These are phyloP conservation scores for Pseudococcus viburni DNA, from an alignment of 2,888 invertebrate genomes.

Conservation along the genomic window DNA sequence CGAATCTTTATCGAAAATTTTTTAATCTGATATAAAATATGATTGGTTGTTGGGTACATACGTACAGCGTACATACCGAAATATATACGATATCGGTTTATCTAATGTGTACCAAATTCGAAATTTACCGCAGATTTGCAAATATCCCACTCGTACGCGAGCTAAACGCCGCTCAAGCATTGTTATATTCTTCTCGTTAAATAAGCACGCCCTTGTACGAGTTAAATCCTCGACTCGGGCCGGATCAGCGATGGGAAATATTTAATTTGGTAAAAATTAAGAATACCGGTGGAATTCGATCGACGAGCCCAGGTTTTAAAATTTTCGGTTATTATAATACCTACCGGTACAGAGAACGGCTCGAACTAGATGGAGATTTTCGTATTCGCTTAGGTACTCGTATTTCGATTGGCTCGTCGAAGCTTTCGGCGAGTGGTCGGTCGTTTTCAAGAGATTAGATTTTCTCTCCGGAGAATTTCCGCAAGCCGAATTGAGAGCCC, in stretches of 20 bases:
- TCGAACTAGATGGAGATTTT: neutral
- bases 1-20: conserved; percentile 13
- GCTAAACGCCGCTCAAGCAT: neutral
- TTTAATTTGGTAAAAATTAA: conserved; percentile 9
- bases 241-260: neutral
- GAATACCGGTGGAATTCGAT: neutral
- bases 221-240: neutral
- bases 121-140: neutral
- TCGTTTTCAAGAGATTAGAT: conserved; percentile 28
- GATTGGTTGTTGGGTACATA: neutral
- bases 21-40: neutral
- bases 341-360: neutral
- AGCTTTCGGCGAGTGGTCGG: neutral
- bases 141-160: neutral
- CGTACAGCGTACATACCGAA: neutral
- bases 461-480: neutral
- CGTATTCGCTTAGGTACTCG: neutral
- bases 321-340: neutral
- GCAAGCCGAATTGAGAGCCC: neutral
- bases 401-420: neutral
- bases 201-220: neutral
- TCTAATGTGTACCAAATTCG: too few relatives aligned
- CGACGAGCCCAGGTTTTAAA: neutral
- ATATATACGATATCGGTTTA: neutral
- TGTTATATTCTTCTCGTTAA: neutral